These are phyloP conservation scores for Leptinotarsa lineolata DNA, from an alignment of 1,140 invertebrate genomes.

Conservation along the genomic window DNA sequence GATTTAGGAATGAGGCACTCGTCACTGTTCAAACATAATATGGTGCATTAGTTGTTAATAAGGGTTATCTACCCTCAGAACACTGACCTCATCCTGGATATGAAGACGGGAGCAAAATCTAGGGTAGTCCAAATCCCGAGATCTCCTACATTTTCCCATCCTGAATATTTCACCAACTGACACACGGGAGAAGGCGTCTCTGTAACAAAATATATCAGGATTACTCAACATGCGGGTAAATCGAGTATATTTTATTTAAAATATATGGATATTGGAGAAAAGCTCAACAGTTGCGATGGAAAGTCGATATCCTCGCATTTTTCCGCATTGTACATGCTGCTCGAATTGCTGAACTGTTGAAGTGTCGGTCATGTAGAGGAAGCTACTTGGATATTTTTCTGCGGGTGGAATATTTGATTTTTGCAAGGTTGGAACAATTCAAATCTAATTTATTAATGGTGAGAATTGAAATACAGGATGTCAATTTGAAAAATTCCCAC, in stretches of 20 bases:
- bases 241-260: neutral
- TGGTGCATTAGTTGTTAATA: neutral
- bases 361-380: no score
- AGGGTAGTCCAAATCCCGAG: constrained; percentile 54
- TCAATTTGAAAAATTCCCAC: no score
- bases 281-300: neutral
- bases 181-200: constrained; percentile 56
- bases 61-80: neutral
- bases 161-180: constrained; percentile 55
- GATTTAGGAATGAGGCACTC: neutral
- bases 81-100: constrained; percentile 55
- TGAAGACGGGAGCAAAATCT: constrained; percentile 56
- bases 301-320: neutral
- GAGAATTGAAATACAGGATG: no score
- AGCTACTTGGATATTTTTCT: no score
- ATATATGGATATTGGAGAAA: neutral
- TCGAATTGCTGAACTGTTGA: no score
- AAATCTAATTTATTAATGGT: no score
- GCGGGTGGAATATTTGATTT: no score
- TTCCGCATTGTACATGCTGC: no score
- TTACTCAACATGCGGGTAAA: neutral
- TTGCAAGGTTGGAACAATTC: no score
- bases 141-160: constrained; percentile 55
- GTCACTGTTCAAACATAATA: constrained; percentile 4
- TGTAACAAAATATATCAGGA: constrained; percentile 48